Percentiles rank a stretch among this genome's conserved stretches.
phyloP scores from a whole-genome alignment of 2,888 invertebrate species.

The Epistrophe eligans region DNA sequence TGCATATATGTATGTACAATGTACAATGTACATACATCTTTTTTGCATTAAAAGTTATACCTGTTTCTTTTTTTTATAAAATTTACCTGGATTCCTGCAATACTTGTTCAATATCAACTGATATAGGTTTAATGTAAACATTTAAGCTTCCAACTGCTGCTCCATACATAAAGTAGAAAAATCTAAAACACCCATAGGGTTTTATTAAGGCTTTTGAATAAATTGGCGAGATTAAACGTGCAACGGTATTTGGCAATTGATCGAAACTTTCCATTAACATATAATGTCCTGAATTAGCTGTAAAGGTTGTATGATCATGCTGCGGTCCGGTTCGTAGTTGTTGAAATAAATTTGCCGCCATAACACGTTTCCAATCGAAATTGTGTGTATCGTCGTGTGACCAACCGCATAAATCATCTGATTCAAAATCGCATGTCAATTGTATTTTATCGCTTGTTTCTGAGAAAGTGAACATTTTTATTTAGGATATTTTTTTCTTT shows the following conservation, averaged over 20 bases:
- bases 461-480: conserved; percentile 27
- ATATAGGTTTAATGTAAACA: conserved; percentile 85
- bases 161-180: conserved; percentile 93
- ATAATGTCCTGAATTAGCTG: conserved; percentile 88
- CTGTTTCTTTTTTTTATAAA: too few relatives aligned
- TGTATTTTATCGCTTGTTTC: conserved; percentile 60
- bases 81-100: conserved; percentile 72
- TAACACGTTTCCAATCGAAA: conserved; percentile 90
- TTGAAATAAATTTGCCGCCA: conserved; percentile 82
- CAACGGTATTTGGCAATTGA: conserved; percentile 87
- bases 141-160: conserved; percentile 85
- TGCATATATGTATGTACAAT: too few relatives aligned
- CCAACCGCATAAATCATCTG: conserved; percentile 90
- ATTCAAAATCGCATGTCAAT: conserved; percentile 82
- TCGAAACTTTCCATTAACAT: conserved; percentile 92
- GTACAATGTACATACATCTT: too few relatives aligned
- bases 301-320: conserved; percentile 90
- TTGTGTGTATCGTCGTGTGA: conserved; percentile 87
- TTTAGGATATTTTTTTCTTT: background rate
- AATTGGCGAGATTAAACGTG: conserved; percentile 90
- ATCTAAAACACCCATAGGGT: conserved; percentile 85
- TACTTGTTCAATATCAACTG: conserved; percentile 77
- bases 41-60: too few relatives aligned
- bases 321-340: conserved; percentile 87
- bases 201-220: conserved; percentile 85